A percentile compares a stretch with the other conserved stretches of the same genome.
Conservation (phyloP, 2,888 invertebrate species). For the Drosophila subsilvestris region DNA sequence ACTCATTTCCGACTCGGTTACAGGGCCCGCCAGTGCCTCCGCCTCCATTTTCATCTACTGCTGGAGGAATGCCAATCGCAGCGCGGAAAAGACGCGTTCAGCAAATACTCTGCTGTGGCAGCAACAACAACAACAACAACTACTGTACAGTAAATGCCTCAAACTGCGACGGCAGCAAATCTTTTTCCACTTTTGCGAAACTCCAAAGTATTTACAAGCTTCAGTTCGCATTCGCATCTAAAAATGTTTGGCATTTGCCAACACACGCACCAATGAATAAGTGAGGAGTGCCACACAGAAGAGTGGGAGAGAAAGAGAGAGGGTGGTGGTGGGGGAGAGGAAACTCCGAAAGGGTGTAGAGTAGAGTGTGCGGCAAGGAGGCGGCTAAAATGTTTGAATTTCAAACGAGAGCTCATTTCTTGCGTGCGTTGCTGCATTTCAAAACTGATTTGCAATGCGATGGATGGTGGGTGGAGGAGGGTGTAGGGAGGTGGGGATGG, state of each 20-base stretch:
- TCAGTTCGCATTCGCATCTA: slow-evolving; percentile 74
- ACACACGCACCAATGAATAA: slow-evolving; percentile 77
- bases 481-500: neutral
- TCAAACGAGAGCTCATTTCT: slow-evolving; percentile 78
- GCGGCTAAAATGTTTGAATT: slow-evolving; percentile 73
- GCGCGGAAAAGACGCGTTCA: slow-evolving; percentile 35
- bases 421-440: slow-evolving; percentile 78
- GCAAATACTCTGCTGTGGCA: slow-evolving; percentile 54
- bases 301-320: too few relatives aligned
- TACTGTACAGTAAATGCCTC: slow-evolving; percentile 27
- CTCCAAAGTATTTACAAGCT: slow-evolving; percentile 77
- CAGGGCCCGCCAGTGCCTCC: neutral
- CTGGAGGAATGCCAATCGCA: slow-evolving; percentile 44
- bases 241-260: slow-evolving; percentile 78
- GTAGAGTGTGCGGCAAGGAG: slow-evolving; percentile 12
- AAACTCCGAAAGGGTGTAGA: slow-evolving; percentile 5
- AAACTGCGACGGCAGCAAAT: slow-evolving; percentile 71
- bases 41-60: neutral
- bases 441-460: slow-evolving; percentile 69
- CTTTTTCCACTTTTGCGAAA: slow-evolving; percentile 72
- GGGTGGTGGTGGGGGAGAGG: neutral
- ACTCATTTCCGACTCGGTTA: slow-evolving; percentile 14
- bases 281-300: slow-evolving; percentile 23
- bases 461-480: slow-evolving; percentile 42
- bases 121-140: slow-evolving; percentile 6